Conservation (phyloP, 2,888 invertebrate genomes). For the Cryptus armator region DNA sequence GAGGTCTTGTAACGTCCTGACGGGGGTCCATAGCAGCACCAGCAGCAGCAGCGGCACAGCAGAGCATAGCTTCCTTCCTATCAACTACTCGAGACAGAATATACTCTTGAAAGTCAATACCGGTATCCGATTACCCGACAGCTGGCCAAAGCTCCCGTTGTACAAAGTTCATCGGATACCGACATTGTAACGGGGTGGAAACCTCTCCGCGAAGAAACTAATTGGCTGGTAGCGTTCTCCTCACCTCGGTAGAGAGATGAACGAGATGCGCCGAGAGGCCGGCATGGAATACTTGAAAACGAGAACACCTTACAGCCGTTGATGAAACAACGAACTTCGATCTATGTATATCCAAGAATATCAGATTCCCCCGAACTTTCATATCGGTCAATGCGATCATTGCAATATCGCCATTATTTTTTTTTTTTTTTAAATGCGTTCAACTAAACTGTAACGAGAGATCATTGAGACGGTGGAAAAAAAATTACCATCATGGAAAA, state of each 20-base stretch:
- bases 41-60: neutral
- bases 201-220: slow-evolving; percentile 58
- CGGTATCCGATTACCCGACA: slow-evolving; percentile 77
- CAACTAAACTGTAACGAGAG: no score
- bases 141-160: slow-evolving; percentile 75
- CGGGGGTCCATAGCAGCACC: neutral
- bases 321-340: no score
- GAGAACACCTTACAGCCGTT: neutral
- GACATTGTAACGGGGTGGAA: neutral
- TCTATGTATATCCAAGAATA: no score
- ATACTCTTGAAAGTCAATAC: slow-evolving; percentile 82
- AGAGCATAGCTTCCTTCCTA: slow-evolving; percentile 23
- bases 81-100: slow-evolving; percentile 67
- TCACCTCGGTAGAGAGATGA: slow-evolving; percentile 20
- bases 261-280: slow-evolving; percentile 6
- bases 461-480: no score
- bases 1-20: slow-evolving; percentile 2
- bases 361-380: no score
- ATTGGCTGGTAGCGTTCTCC: slow-evolving; percentile 62
- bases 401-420: no score
- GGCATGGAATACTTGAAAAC: slow-evolving; percentile 13
- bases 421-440: no score
- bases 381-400: neutral
- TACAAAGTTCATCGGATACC: slow-evolving; percentile 76
- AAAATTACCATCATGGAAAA: no score